A percentile compares a stretch with the other conserved stretches of the same genome.
phyloP scores from a whole-genome alignment of 2,797 vertebrate genomes.

The Champsocephalus gunnari region DNA sequence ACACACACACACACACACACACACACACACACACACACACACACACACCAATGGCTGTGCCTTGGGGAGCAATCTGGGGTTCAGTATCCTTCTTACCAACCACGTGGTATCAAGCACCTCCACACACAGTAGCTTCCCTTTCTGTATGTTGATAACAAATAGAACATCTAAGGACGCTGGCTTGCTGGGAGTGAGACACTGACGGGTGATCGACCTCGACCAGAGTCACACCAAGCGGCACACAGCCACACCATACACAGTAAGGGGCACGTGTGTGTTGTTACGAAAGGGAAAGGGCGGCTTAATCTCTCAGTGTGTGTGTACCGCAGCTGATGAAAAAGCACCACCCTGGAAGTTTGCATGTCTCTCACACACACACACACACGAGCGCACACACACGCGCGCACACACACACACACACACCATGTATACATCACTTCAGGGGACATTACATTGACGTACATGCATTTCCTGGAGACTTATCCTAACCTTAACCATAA shows the following conservation, averaged over 20 bases:
- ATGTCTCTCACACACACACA: conserved; percentile 30
- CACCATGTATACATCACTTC: too few relatives aligned
- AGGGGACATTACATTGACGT: too few relatives aligned
- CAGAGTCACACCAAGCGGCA: conserved; percentile 32
- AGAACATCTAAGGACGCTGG: conserved; percentile 36
- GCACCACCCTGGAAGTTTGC: conserved; percentile 45
- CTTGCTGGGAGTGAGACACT: conserved; percentile 13
- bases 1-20: too few relatives aligned
- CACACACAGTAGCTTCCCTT: not conserved
- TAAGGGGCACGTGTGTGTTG: conserved; percentile 41
- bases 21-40: too few relatives aligned
- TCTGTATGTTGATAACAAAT: conserved; percentile 26
- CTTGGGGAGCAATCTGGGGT: too few relatives aligned
- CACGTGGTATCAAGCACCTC: too few relatives aligned
- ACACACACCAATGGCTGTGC: too few relatives aligned
- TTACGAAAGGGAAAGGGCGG: conserved; percentile 36
- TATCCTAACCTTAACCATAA: too few relatives aligned
- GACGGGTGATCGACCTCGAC: conserved; percentile 33
- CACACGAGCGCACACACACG: too few relatives aligned
- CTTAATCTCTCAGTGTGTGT: conserved; percentile 7
- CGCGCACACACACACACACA: too few relatives aligned
- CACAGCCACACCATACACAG: conserved; percentile 49
- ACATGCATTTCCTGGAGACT: too few relatives aligned
- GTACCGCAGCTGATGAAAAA: conserved; percentile 19
- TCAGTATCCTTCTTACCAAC: too few relatives aligned